These are phyloP conservation scores for Sorex fumeus DNA, from an alignment of 2,113 vertebrate genomes.

Conservation along the genomic window DNA sequence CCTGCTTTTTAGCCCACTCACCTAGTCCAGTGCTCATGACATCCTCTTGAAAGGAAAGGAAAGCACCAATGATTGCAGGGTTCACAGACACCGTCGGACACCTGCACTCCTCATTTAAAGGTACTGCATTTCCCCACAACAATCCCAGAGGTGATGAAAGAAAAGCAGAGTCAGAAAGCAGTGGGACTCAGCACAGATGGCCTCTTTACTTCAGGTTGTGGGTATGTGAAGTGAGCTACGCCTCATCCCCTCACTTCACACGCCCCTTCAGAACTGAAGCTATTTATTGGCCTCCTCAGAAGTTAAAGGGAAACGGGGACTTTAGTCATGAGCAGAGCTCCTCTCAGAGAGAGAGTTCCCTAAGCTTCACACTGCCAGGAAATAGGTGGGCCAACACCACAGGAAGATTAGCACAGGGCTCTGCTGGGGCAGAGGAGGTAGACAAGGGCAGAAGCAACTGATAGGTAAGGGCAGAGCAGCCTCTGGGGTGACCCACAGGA, in stretches of 20 bases:
- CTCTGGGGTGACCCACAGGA: background rate
- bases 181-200: background rate
- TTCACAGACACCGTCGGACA: too few species aligned
- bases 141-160: background rate
- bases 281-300: background rate
- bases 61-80: too few species aligned
- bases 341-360: background rate
- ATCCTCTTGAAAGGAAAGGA: conserved; percentile 8
- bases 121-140: background rate
- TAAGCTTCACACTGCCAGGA: background rate
- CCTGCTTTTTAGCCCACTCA: background rate
- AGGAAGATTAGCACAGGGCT: background rate
- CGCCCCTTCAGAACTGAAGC: background rate
- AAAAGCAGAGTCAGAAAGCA: background rate
- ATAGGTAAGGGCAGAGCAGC: background rate
- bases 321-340: background rate
- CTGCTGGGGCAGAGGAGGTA: background rate
- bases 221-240: background rate
- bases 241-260: background rate
- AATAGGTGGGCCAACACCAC: background rate
- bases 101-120: background rate
- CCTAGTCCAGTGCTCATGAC: background rate
- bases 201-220: background rate
- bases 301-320: background rate
- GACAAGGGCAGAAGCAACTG: background rate